phyloP scores from a whole-genome alignment of 2,797 vertebrate genomes.

The Centroberyx gerrardi region DNA sequence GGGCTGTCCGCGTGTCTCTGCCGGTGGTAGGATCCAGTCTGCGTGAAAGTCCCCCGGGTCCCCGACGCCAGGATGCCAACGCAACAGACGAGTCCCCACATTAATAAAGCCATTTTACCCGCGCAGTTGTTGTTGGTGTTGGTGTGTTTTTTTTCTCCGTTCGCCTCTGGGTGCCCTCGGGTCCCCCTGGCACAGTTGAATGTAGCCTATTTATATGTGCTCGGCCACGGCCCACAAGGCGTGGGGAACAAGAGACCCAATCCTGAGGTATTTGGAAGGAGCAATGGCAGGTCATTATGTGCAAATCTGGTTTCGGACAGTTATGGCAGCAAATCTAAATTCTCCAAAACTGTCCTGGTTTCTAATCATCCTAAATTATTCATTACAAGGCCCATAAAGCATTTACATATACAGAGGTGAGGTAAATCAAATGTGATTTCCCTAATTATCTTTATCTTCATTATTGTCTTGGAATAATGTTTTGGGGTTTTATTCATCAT shows the following conservation, averaged over 20 bases:
- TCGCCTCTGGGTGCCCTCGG: neutral
- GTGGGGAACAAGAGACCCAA: constrained; percentile 57
- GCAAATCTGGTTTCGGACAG: too few species aligned
- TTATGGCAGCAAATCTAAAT: too few species aligned
- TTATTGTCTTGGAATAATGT: too few species aligned
- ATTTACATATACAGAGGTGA: too few species aligned
- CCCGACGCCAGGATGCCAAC: constrained; percentile 58
- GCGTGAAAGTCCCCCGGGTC: constrained; percentile 64
- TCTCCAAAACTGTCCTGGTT: too few species aligned
- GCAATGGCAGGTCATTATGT: neutral
- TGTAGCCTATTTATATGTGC: constrained; percentile 58
- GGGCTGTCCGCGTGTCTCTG: constrained; percentile 49
- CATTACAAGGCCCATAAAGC: too few species aligned
- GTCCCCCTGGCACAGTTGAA: neutral
- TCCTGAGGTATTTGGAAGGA: constrained; percentile 25
- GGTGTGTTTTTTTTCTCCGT: neutral
- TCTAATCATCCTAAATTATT: too few species aligned
- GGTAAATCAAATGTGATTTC: too few species aligned
- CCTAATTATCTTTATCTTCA: too few species aligned
- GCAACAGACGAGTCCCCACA: constrained; percentile 55
- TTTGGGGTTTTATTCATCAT: too few species aligned
- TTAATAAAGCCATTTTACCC: constrained; percentile 68
- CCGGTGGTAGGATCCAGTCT: constrained; percentile 57
- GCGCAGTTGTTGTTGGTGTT: neutral
- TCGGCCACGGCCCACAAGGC: constrained; percentile 37